These are phyloP conservation scores for Kryptolebias ocellatus DNA, from an alignment of 2,797 vertebrate genomes.

Conservation along the genomic window DNA sequence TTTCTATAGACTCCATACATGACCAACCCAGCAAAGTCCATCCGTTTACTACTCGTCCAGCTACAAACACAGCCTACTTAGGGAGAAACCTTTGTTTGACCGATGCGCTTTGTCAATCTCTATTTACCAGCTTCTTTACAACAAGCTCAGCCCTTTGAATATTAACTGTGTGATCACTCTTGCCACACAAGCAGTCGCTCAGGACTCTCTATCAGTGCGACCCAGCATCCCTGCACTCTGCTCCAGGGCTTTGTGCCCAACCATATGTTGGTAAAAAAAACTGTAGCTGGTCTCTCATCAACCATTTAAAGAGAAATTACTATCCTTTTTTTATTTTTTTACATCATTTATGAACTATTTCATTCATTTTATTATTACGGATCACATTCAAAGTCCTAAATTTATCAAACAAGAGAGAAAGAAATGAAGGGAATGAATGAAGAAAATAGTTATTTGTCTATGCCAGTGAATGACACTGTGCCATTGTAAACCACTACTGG, in stretches of 20 bases:
- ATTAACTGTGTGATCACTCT: conserved; percentile 85
- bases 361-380: conserved; percentile 50
- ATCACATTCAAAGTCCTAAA: conserved; percentile 24
- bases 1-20: conserved; percentile 77
- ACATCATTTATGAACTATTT: conserved; percentile 47
- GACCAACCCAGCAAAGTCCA: conserved; percentile 69
- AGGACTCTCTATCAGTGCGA: conserved; percentile 54
- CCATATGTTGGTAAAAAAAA: conserved; percentile 55
- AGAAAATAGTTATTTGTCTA: conserved; percentile 42
- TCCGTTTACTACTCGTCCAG: conserved; percentile 59
- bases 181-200: conserved; percentile 80
- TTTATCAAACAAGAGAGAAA: conserved; percentile 23
- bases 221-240: conserved; percentile 52
- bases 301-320: conserved; percentile 30
- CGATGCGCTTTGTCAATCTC: conserved; percentile 80
- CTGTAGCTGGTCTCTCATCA: conserved; percentile 52
- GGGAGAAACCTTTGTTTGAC: conserved; percentile 75
- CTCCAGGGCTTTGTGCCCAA: conserved; percentile 60
- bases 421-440: not conserved
- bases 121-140: conserved; percentile 81
- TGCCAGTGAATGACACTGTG: conserved; percentile 41
- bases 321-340: conserved; percentile 45
- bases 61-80: conserved; percentile 81
- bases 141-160: conserved; percentile 80
- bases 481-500: conserved; percentile 64